Conservation (phyloP, 2,888 invertebrate species). For the Bedellia somnulentella region DNA sequence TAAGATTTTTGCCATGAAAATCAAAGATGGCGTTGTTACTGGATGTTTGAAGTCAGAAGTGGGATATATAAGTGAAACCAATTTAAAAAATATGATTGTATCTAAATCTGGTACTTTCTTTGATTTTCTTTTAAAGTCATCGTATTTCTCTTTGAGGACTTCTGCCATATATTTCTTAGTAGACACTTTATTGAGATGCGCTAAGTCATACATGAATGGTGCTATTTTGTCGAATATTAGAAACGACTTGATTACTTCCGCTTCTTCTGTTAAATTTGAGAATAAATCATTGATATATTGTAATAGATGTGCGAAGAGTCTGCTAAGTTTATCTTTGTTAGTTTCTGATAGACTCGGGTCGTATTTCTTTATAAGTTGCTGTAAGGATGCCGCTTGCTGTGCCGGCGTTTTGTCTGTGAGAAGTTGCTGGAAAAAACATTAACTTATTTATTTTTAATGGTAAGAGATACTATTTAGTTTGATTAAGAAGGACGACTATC, state of each 20-base stretch:
- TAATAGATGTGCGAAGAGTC: conserved; percentile 74
- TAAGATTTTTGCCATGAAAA: conserved; percentile 83
- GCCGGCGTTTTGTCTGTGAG: conserved; percentile 62
- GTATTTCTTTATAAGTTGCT: conserved; percentile 84
- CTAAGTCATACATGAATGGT: conserved; percentile 67
- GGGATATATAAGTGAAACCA: conserved; percentile 80
- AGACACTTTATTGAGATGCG: conserved; percentile 69
- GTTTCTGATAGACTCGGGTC: conserved; percentile 78
- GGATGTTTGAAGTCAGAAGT: conserved; percentile 90
- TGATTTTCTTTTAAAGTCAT: conserved; percentile 59
- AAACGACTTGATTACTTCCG: conserved; percentile 55
- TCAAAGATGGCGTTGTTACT: conserved; percentile 80
- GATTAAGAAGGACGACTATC: too few relatives aligned
- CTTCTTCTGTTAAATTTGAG: conserved; percentile 25
- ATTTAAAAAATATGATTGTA: conserved; percentile 78
- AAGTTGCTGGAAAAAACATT: conserved; percentile 41
- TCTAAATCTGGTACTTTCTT: conserved; percentile 68
- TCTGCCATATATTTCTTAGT: conserved; percentile 69
- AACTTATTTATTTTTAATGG: too few relatives aligned
- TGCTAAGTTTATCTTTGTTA: conserved; percentile 75
- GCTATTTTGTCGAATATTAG: conserved; percentile 59
- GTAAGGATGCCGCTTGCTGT: conserved; percentile 72
- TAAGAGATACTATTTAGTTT: too few relatives aligned
- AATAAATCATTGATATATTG: conserved; percentile 76
- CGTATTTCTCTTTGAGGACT: conserved; percentile 72